Conservation (phyloP, 35 echinoderm and acorn worm genomes). For the Strongylocentrotus purpuratus region DNA sequence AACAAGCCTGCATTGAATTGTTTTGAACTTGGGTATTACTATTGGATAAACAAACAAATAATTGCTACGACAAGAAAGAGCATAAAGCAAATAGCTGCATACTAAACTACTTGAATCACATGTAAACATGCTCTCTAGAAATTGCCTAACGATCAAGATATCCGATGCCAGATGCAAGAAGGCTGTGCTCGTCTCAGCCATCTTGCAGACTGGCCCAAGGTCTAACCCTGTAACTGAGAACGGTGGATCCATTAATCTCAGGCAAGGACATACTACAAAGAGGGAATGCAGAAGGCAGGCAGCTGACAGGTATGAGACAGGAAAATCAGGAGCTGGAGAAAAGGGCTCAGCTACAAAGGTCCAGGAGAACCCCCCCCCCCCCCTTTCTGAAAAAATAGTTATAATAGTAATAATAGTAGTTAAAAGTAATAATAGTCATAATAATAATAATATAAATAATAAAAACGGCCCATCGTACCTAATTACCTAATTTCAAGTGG, state of each 20-base stretch:
- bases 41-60: too few species aligned
- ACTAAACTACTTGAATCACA: not conserved
- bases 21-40: too few species aligned
- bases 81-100: too few species aligned
- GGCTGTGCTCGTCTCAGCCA: not conserved
- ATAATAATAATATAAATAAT: too few species aligned
- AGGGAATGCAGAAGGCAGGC: not conserved
- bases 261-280: not conserved
- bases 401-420: too few species aligned
- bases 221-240: constrained; percentile 14
- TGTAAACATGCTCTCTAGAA: not conserved
- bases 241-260: not conserved
- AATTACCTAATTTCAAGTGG: too few species aligned
- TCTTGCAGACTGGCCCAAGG: not conserved
- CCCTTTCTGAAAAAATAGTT: not conserved
- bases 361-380: not conserved
- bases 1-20: too few species aligned
- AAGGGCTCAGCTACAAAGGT: not conserved
- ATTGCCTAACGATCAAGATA: not conserved
- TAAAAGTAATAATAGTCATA: too few species aligned
- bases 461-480: too few species aligned
- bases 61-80: too few species aligned
- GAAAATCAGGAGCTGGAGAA: not conserved
- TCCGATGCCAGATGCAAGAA: not conserved
- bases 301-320: not conserved